These are phyloP conservation scores for Teleogryllus oceanicus DNA, from an alignment of 2,888 invertebrate species.

Conservation along the genomic window DNA sequence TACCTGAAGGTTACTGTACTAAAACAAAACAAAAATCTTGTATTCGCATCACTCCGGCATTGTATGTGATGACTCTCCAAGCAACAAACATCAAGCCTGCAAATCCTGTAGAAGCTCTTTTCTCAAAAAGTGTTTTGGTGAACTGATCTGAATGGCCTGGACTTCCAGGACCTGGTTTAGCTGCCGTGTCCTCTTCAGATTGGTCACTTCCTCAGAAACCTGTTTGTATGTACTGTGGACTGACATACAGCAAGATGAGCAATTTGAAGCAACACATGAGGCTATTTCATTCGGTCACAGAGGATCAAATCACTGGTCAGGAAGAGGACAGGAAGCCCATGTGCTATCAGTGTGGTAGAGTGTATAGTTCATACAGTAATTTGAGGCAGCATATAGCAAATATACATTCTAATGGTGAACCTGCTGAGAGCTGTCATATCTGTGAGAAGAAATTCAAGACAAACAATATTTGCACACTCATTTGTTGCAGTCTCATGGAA, in stretches of 20 bases:
- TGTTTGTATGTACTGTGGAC: constrained; percentile 44
- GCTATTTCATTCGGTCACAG: constrained; percentile 4
- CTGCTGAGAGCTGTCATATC: constrained; percentile 68
- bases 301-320: constrained; percentile 1
- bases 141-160: constrained; percentile 36
- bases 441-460: constrained; percentile 74
- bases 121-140: background rate
- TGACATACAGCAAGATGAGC: constrained; percentile 51
- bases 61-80: background rate
- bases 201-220: constrained; percentile 38
- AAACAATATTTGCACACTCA: constrained; percentile 74
- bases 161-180: constrained; percentile 35
- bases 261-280: constrained; percentile 69
- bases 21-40: background rate
- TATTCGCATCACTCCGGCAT: background rate
- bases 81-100: constrained; percentile 10
- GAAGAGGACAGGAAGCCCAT: constrained; percentile 39
- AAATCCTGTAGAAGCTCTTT: constrained; percentile 18
- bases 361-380: constrained; percentile 56
- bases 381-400: constrained; percentile 73
- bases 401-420: constrained; percentile 64
- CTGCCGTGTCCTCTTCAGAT: constrained; percentile 23
- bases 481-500: constrained; percentile 71
- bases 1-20: background rate
- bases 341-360: constrained; percentile 44